Evolutionary conservation across 1,140 invertebrate genomes (phyloP), one percentile per base, ranked within the genome.

Genomic region (Lanistes nyassanus): DNA sequence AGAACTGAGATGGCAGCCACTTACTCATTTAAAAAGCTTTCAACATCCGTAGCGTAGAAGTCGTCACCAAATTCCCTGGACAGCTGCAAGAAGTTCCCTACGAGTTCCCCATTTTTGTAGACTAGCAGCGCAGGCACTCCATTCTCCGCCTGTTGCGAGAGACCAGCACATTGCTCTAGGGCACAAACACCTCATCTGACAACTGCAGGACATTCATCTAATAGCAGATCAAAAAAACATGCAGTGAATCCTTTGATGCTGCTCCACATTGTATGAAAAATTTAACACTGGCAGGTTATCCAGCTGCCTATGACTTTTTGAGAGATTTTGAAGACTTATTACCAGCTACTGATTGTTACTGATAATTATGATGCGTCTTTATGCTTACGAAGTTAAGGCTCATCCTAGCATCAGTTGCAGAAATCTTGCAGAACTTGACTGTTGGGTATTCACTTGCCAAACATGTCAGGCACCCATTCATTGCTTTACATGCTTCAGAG

Each of bases 21-120:
- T 85, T 75, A 91, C 89, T 98, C 96, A 64, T 95, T 93, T 3
- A 99, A 91, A 90, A 95, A 98, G 76, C 92, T 92, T 90, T 98
- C 95, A 19, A 99, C 93, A 90, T 99, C 97, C 36, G 93, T 93
- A 9, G 94, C 92, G 89, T 92, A 96, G 90, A 98, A 98, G 83
- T 98, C 96, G 87, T 94, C 93, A 4, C 96, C 96, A 51, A 99
- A 90, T 81, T 96, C 94, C 85, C 97, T 93, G 21, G 93, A 93
- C 23, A 99, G 84, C 39, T 94, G 91, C 19, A 99, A 93, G 91
- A 98, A 98, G 90, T 98, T 99, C 13, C 96, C 96, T 84, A 99
- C 93, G 13, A 99, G 90, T 84, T 96, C 93, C 13, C 95, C 95
- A 71, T 91, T 92, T 91, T 97, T 97, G 86, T 99, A 99, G 0